Evolutionary conservation across 2,113 vertebrate species (phyloP).

Genomic region (Phalacrocorax carbo): DNA sequence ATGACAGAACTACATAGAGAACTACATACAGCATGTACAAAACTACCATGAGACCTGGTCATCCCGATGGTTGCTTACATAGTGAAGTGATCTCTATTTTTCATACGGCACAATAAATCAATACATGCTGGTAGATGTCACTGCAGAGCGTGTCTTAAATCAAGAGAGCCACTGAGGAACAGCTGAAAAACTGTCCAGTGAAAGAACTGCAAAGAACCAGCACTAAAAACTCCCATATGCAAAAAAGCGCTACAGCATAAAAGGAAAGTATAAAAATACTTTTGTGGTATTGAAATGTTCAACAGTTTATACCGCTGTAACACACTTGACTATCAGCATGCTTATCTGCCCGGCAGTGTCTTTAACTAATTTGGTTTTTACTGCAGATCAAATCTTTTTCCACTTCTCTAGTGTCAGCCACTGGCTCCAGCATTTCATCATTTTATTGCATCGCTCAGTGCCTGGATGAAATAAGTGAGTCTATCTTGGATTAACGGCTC

Average conservation of each 20-base stretch:
- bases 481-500: neutral
- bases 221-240: neutral
- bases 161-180: neutral
- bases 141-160: neutral
- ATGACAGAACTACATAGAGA: neutral
- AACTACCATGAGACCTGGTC: neutral
- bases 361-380: neutral
- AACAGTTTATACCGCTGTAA: neutral
- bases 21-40: neutral
- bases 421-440: neutral
- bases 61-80: neutral
- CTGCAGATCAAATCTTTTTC: neutral
- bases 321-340: neutral
- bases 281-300: neutral
- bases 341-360: neutral
- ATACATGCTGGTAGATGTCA: neutral
- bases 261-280: slow-evolving; percentile 2
- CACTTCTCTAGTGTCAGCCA: neutral
- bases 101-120: neutral
- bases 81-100: neutral
- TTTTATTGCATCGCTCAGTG: neutral
- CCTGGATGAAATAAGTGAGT: neutral
- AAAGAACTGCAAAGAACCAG: neutral
- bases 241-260: neutral
- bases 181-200: neutral